Base-by-base conservation (phyloP, 1,140 invertebrate genomes). In the Lasioglossum baleicum region DNA sequence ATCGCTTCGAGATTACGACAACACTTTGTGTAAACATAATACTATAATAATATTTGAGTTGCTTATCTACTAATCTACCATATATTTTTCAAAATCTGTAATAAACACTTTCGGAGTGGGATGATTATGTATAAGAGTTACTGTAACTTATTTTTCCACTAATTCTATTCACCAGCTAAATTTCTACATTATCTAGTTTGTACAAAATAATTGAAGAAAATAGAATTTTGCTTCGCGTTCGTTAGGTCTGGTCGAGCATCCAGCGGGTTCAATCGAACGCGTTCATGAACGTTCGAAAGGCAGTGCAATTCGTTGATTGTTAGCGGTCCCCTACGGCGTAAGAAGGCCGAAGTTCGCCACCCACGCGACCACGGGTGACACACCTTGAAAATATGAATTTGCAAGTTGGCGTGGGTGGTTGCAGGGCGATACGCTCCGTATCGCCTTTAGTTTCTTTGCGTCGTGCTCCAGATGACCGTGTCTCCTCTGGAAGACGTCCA, bases 401-500 rank as follows among this genome's bases (percentile, higher is more conserved):
- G 77, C 77, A 75, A 80, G 77, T 58, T 48, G 51, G 71, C 71
- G 77, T 74, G 53, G 77, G 60, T 51, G 71, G 51, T 53, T 48
- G 70, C 71, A 75, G 64, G 77, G 40, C 63, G 77, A 69, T 78
- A 53, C 51, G 51, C 15, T 69, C 60, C 6, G 51, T 78, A 78
- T 78, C 76, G 76, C 58, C 67, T 70, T 64, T 35, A n/a, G 75
- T 78, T 65, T 78, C 76, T 63, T 20, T 48, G 69, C 71, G 77
- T 80, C 78, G 78, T 58, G 78, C 71, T 74, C 78, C 71, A 75
- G 78, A 79, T 80, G 78, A 80, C 78, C 78, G 78, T 80, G 78
- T 60, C 78, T 44, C 40, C 71, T 56, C 67, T 35, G 51, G 26
- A 20, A 31, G 48, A 56, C 64, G 64, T 66, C 40, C 64, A 44